phyloP scores from a whole-genome alignment of 2,888 invertebrate species.

The Rosalia funebris region DNA sequence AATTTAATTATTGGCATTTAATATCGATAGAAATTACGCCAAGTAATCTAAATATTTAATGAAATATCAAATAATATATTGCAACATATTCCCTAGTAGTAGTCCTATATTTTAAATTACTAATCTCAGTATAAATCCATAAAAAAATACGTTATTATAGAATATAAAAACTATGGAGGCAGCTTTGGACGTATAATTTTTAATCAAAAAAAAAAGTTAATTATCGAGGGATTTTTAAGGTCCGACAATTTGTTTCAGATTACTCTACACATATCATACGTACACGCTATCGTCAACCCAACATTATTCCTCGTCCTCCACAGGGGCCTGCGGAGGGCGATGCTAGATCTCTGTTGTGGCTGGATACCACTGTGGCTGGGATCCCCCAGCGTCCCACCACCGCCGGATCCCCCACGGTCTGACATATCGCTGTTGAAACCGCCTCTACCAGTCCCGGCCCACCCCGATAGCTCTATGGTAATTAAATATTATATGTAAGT shows the following conservation, averaged over 20 bases:
- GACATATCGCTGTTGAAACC: constrained; percentile 72
- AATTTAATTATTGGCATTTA: too few species aligned
- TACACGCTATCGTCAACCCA: constrained; percentile 87
- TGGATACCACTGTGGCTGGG: constrained; percentile 62
- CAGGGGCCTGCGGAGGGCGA: constrained; percentile 77
- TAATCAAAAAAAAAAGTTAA: too few species aligned
- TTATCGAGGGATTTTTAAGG: too few species aligned
- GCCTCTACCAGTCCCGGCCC: constrained; percentile 67
- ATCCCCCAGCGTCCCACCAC: constrained; percentile 68
- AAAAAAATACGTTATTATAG: too few species aligned
- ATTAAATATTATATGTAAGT: constrained; percentile 69
- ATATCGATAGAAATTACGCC: too few species aligned
- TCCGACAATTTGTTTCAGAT: constrained; percentile 69
- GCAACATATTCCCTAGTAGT: too few species aligned
- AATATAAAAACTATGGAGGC: too few species aligned
- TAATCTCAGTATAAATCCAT: too few species aligned
- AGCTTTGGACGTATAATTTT: too few species aligned
- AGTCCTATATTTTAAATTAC: too few species aligned
- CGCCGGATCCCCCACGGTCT: constrained; percentile 69
- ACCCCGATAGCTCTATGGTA: constrained; percentile 67
- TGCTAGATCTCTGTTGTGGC: constrained; percentile 80
- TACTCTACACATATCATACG: constrained; percentile 86
- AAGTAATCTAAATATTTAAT: too few species aligned
- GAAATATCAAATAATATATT: too few species aligned
- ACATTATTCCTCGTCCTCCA: constrained; percentile 82